Base-by-base conservation (phyloP, 2,888 invertebrate genomes). In the Latheticus oryzae region DNA sequence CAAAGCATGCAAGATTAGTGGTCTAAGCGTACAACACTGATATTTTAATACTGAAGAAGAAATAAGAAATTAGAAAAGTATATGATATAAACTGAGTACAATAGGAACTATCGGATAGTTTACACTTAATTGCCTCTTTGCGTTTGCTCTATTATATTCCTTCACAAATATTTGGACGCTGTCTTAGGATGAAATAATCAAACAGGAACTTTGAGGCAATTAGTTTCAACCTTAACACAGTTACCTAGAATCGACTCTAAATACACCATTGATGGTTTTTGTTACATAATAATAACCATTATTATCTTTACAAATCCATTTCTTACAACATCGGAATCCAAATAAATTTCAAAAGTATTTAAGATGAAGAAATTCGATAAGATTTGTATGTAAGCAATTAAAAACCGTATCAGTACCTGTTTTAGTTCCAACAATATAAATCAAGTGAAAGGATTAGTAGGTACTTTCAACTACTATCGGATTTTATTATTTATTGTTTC, bases 1-100 rank as follows among this genome's bases (percentile, higher is more conserved):
- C n/a, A n/a, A n/a, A 53, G n/a, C 42, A 52, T 52, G 45, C 33
- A 40, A 32, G 19, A 28, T 37, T 53, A 58, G 43, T 40, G 24
- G 8, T 19, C 16, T 19, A 45, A 28, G 24, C 30, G 26, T 24
- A 58, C 58, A 58, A 58, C 58, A 53, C 58, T 58, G 58, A 58
- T 19, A 53, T 58, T 58, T 58, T 40, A 58, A 58, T 15, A n/a
- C n/a, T n/a, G n/a, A n/a, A n/a, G n/a, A n/a, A n/a, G n/a, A n/a
- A n/a, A n/a, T n/a, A n/a, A n/a, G n/a, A n/a, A n/a, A n/a, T n/a
- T n/a, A n/a, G n/a, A n/a, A n/a, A n/a, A n/a, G n/a, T n/a, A n/a
- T n/a, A n/a, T n/a, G n/a, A n/a, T n/a, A n/a, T n/a, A n/a, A n/a
- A n/a, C n/a, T 32, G 21, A 42, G 13, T 21, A 45, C 12, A 28